Evolutionary conservation across 2,797 vertebrate genomes (phyloP).

Genomic region (Sebastes reedi): DNA sequence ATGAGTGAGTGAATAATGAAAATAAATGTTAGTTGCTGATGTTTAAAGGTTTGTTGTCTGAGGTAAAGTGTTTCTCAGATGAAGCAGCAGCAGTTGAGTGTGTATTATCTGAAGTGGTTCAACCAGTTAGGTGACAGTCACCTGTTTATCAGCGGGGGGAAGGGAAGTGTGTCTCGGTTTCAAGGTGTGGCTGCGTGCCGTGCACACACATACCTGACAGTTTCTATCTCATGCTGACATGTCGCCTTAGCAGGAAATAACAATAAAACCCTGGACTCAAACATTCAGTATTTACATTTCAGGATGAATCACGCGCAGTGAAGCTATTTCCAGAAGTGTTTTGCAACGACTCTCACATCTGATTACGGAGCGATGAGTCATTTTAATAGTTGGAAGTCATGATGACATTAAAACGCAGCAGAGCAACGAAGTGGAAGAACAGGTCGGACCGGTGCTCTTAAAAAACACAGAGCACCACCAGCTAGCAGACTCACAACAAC

Average conservation of each 20-base stretch:
- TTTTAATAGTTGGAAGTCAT: background rate
- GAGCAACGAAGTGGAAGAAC: conserved; percentile 36
- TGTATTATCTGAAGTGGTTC: background rate
- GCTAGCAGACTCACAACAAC: background rate
- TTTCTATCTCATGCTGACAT: conserved; percentile 15
- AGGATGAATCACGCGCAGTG: background rate
- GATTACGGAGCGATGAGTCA: conserved; percentile 1
- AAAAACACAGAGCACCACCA: background rate
- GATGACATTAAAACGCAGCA: conserved; percentile 6
- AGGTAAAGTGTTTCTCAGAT: background rate
- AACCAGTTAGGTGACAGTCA: conserved; percentile 51
- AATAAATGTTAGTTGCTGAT: background rate
- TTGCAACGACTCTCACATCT: background rate
- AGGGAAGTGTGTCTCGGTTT: conserved; percentile 66
- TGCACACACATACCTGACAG: conserved; percentile 1
- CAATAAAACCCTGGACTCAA: background rate
- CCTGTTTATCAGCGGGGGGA: conserved; percentile 35
- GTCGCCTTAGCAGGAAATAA: background rate
- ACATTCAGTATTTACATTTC: conserved; percentile 17
- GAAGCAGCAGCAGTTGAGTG: background rate
- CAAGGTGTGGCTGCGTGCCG: conserved; percentile 71
- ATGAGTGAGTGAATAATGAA: background rate
- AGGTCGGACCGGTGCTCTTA: conserved; percentile 39
- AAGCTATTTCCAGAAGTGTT: conserved; percentile 8
- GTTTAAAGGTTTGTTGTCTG: no score